Conservation (phyloP, 1,140 invertebrate species). For the Lordiphosa clarofinis region DNA sequence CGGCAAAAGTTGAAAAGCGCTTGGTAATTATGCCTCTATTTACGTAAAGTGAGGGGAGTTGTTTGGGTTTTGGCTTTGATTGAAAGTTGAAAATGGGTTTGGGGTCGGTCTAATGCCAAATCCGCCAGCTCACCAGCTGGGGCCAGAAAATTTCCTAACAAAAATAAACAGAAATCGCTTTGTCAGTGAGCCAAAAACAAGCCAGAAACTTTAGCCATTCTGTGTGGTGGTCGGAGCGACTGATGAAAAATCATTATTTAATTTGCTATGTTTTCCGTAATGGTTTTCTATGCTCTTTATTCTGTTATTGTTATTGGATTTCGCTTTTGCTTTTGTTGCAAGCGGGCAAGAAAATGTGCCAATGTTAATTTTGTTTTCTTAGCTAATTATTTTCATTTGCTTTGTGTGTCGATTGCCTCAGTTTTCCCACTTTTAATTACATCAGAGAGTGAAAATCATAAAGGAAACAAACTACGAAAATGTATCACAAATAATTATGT, state of each 20-base stretch:
- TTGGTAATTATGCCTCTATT: constrained; percentile 60
- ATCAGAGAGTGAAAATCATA: constrained; percentile 19
- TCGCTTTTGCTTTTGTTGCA: constrained; percentile 7
- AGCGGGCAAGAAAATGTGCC: constrained; percentile 51
- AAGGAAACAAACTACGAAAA: constrained; percentile 32
- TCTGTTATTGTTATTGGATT: constrained; percentile 2
- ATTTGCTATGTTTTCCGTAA: constrained; percentile 20
- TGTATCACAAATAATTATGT: constrained; percentile 38
- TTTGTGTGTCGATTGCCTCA: constrained; percentile 36
- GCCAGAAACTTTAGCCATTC: constrained; percentile 12
- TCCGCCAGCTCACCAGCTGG: constrained; percentile 26
- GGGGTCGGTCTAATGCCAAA: constrained; percentile 50
- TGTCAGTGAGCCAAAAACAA: constrained; percentile 48
- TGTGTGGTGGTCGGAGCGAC: constrained; percentile 3
- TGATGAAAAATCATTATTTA: constrained; percentile 41
- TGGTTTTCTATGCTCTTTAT: constrained; percentile 17
- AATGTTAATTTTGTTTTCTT: constrained; percentile 52
- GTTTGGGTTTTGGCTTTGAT: constrained; percentile 36
- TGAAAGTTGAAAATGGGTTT: constrained; percentile 71
- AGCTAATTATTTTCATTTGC: constrained; percentile 53
- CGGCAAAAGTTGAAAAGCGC: constrained; percentile 68
- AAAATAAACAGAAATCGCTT: constrained; percentile 39
- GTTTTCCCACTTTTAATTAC: constrained; percentile 41
- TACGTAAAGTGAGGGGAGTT: not conserved
- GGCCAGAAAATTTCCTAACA: constrained; percentile 27